Evolutionary conservation across 2,113 vertebrate genomes (phyloP).

Genomic region (Lethenteron reissneri): DNA sequence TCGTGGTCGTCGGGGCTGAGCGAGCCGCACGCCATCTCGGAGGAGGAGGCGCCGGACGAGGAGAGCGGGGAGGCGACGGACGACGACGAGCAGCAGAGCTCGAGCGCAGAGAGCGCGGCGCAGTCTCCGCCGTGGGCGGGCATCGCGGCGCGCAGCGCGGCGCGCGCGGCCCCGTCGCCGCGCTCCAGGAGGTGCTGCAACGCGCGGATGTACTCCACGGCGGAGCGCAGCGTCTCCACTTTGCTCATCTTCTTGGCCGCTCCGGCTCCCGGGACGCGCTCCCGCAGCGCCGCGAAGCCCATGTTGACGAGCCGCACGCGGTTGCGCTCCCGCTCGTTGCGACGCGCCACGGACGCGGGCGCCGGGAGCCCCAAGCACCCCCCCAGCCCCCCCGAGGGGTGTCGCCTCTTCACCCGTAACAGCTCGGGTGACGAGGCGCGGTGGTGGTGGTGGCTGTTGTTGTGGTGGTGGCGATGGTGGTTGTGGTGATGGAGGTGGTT

Average conservation of each 20-base stretch:
- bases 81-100: constrained; percentile 6
- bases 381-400: constrained; percentile 39
- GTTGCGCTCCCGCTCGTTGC: constrained; percentile 78
- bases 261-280: constrained; percentile 73
- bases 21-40: constrained; percentile 42
- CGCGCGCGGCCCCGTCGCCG: constrained; percentile 50
- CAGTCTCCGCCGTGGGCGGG: constrained; percentile 27
- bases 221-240: constrained; percentile 77
- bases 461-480: constrained; percentile 15
- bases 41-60: constrained; percentile 56
- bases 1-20: constrained; percentile 59
- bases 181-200: constrained; percentile 55
- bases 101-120: constrained; percentile 25
- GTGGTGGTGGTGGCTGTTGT: constrained; percentile 24
- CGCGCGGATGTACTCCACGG: constrained; percentile 78
- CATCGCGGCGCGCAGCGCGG: constrained; percentile 42
- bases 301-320: constrained; percentile 80
- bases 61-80: constrained; percentile 23
- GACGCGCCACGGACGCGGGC: constrained; percentile 58
- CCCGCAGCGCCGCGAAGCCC: constrained; percentile 77
- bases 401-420: constrained; percentile 52
- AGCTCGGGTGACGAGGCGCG: constrained; percentile 58
- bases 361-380: constrained; percentile 30
- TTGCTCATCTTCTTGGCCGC: constrained; percentile 96
- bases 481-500: constrained; percentile 17